A percentile compares a stretch with the other conserved stretches of the same genome.
Conservation (phyloP, 2,888 invertebrate genomes). For the Mystacides longicornis region DNA sequence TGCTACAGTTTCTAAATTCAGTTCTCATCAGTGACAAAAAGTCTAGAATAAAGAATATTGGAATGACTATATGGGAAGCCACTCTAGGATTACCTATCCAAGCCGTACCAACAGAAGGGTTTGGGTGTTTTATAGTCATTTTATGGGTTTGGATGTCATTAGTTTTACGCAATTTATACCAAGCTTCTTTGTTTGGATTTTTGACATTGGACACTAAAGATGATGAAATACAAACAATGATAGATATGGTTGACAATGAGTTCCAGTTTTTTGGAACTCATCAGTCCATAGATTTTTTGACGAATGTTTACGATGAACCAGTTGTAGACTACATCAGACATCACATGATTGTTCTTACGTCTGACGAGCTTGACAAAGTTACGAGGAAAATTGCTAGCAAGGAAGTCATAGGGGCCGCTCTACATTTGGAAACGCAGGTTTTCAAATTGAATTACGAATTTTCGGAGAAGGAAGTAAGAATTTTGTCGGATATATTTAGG, state of each 20-base stretch:
- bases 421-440: conserved; percentile 19
- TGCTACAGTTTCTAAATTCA: conserved; percentile 4
- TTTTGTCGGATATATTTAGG: conserved; percentile 16
- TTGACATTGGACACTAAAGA: conserved; percentile 16
- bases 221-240: conserved; percentile 17
- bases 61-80: conserved; percentile 16
- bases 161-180: conserved; percentile 18
- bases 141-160: conserved; percentile 22
- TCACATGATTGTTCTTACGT: conserved; percentile 7
- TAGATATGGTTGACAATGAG: conserved; percentile 19
- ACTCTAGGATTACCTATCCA: conserved; percentile 15
- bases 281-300: conserved; percentile 10
- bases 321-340: conserved; percentile 15
- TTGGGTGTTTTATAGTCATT: conserved; percentile 16
- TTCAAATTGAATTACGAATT: conserved; percentile 17
- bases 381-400: conserved; percentile 16
- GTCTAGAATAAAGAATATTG: conserved; percentile 3
- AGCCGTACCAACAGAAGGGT: conserved; percentile 15
- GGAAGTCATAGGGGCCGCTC: conserved; percentile 14
- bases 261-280: conserved; percentile 20
- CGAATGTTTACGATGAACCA: conserved; percentile 13
- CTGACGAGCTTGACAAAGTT: conserved; percentile 11
- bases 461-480: conserved; percentile 10
- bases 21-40: conserved; percentile 5
- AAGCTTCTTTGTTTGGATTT: conserved; percentile 16